phyloP scores from a whole-genome alignment of 2,888 invertebrate genomes.

The Cactoblastis cactorum region DNA sequence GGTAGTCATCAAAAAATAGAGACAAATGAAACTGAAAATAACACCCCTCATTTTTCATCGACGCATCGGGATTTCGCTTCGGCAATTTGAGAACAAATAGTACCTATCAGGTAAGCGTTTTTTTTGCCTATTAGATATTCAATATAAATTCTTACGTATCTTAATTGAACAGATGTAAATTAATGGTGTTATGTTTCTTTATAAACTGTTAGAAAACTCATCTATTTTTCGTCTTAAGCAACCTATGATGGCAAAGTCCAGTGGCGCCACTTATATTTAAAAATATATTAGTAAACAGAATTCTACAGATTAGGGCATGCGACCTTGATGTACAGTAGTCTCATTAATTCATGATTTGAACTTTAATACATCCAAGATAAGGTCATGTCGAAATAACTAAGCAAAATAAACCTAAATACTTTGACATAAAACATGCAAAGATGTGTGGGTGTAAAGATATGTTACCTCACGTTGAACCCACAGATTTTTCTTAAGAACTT shows the following conservation, averaged over 20 bases:
- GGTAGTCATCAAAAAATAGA: too few relatives aligned
- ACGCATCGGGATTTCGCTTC: too few relatives aligned
- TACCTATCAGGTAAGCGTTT: too few relatives aligned
- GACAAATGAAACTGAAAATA: too few relatives aligned
- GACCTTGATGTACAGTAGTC: conserved; percentile 20
- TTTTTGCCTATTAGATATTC: too few relatives aligned
- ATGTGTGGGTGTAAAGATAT: conserved; percentile 18
- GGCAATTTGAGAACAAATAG: too few relatives aligned
- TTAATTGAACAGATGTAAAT: too few relatives aligned
- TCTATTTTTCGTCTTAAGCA: background rate
- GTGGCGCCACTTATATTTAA: background rate
- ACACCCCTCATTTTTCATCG: too few relatives aligned
- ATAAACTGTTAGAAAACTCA: too few relatives aligned
- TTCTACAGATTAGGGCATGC: conserved; percentile 20
- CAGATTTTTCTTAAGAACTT: conserved; percentile 8
- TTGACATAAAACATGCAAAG: conserved; percentile 18
- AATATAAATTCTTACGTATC: too few relatives aligned
- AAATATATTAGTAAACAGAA: conserved; percentile 4
- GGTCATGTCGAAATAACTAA: conserved; percentile 15
- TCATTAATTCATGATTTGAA: conserved; percentile 19
- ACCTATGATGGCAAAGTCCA: background rate
- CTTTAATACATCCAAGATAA: conserved; percentile 20
- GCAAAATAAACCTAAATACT: conserved; percentile 8
- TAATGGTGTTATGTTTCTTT: too few relatives aligned
- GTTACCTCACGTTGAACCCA: conserved; percentile 17